A percentile compares a stretch with the other conserved stretches of the same genome.
Conservation (phyloP, 2,888 invertebrate species). For the Polymixis flavicincta region DNA sequence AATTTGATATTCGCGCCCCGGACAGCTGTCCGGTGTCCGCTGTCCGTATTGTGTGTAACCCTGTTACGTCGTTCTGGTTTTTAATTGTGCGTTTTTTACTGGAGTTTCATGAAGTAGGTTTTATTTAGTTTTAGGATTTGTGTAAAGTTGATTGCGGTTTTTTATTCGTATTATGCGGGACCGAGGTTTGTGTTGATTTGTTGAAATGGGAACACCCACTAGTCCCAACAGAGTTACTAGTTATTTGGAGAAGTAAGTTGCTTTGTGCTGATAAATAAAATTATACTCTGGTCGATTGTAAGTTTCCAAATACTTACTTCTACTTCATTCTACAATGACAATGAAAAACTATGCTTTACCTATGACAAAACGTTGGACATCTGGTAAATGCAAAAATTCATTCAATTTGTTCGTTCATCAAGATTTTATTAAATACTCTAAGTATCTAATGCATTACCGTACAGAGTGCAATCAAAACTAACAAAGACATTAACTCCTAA, state of each 20-base stretch:
- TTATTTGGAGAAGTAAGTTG: neutral
- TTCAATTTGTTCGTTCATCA: neutral
- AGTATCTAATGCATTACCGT: neutral
- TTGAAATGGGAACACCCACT: neutral
- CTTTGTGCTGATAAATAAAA: neutral
- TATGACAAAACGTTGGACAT: neutral
- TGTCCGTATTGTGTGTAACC: conserved; percentile 25
- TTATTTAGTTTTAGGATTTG: conserved; percentile 17
- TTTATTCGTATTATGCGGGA: conserved; percentile 21
- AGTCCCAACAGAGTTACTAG: neutral
- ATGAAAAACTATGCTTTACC: neutral
- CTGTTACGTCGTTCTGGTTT: conserved; percentile 24
- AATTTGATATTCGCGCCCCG: conserved; percentile 63
- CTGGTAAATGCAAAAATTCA: neutral
- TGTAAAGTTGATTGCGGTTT: conserved; percentile 8
- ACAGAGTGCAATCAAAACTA: neutral
- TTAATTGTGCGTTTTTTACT: conserved; percentile 37
- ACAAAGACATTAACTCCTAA: conserved; percentile 10
- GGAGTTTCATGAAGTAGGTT: conserved; percentile 21
- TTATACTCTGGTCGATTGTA: neutral
- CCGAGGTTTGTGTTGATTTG: neutral
- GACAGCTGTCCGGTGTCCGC: conserved; percentile 55
- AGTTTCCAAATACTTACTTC: neutral
- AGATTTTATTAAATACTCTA: conserved; percentile 7
- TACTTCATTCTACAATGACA: neutral